phyloP scores from a whole-genome alignment of 1,140 invertebrate species.

The Melanaphis sacchari region DNA sequence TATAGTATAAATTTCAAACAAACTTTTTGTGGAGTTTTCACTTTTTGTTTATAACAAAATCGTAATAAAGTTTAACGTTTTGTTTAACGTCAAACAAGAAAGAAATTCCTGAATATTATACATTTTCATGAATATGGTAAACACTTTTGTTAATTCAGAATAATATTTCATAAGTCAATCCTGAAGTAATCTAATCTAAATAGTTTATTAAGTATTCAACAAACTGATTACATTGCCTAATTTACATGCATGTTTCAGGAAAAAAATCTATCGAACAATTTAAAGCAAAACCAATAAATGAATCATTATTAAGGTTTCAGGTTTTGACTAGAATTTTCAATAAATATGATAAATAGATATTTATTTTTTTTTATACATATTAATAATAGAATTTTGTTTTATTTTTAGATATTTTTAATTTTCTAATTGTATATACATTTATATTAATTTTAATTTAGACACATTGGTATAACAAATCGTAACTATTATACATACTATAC shows the following conservation, averaged over 20 bases:
- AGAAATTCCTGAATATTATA: slow-evolving; percentile 4
- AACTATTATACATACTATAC: background rate
- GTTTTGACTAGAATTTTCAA: no score
- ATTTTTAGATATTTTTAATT: background rate
- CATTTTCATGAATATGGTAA: background rate
- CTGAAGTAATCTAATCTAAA: background rate
- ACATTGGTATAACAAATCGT: background rate
- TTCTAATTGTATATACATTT: background rate
- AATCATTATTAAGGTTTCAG: background rate
- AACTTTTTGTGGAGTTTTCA: background rate
- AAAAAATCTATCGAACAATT: background rate
- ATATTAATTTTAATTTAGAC: background rate
- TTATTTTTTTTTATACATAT: background rate
- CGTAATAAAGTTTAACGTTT: slow-evolving; percentile 8
- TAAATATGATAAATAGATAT: background rate
- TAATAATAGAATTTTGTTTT: background rate
- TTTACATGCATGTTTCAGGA: background rate
- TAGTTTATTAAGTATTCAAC: background rate
- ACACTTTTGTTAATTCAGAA: background rate
- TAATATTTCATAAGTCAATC: background rate
- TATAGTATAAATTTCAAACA: background rate
- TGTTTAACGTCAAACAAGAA: background rate
- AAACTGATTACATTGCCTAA: background rate
- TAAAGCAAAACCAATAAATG: background rate
- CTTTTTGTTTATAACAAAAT: slow-evolving; percentile 7